A percentile compares a stretch with the other conserved stretches of the same genome.
These are phyloP conservation scores for Erythrocercus mccallii DNA, from an alignment of 2,113 vertebrate genomes.

Conservation along the genomic window DNA sequence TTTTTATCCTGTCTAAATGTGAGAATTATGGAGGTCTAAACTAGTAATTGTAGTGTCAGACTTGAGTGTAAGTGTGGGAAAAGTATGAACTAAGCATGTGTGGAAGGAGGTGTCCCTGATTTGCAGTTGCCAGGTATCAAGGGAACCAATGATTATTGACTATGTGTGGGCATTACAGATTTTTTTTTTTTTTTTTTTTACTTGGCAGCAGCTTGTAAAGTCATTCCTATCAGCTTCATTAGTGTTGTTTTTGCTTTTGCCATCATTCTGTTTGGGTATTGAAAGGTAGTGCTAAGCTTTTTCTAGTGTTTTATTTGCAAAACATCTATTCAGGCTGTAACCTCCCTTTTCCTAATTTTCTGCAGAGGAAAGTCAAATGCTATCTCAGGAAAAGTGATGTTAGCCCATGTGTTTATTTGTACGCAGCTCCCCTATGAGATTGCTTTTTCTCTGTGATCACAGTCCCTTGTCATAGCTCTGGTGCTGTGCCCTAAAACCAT, in stretches of 20 bases:
- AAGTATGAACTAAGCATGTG: not conserved
- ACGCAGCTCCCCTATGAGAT: not conserved
- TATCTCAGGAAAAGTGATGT: not conserved
- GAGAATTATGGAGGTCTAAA: not conserved
- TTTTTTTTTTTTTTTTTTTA: constrained; percentile 17
- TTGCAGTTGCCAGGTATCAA: not conserved
- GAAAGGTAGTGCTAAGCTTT: not conserved
- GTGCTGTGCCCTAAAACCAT: not conserved
- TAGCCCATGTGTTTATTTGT: not conserved
- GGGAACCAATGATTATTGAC: not conserved
- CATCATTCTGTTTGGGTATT: not conserved
- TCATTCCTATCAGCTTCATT: not conserved
- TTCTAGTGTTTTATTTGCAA: not conserved
- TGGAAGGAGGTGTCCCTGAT: constrained; percentile 1
- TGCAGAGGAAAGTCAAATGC: not conserved
- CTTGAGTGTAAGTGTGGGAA: not conserved
- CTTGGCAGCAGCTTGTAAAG: not conserved
- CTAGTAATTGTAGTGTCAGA: not conserved
- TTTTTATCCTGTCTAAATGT: constrained; percentile 19
- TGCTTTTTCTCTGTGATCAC: not conserved
- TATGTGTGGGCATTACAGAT: not conserved
- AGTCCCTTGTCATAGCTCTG: not conserved
- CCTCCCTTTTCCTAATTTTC: not conserved
- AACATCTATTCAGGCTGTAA: not conserved
- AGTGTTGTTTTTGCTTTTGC: not conserved